Conservation (phyloP, 2,888 invertebrate species). For the Adineta ricciae region DNA sequence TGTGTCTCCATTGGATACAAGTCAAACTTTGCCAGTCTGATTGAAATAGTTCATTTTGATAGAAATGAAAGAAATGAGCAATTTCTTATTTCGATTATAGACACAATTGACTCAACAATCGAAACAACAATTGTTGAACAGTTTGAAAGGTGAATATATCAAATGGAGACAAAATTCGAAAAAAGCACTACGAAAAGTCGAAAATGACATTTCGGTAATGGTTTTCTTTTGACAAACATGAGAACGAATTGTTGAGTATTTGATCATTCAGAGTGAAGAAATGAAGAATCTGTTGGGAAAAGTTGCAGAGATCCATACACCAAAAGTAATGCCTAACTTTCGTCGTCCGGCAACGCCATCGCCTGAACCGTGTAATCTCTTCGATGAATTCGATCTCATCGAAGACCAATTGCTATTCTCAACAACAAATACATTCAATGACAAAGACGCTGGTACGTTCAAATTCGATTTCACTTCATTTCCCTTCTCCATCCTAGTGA, state of each 20-base stretch:
- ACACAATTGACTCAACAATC: neutral
- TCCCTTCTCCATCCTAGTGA: neutral
- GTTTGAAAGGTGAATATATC: neutral
- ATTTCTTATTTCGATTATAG: neutral
- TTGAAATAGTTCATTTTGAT: neutral
- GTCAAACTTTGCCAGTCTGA: neutral
- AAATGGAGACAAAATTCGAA: conserved; percentile 21
- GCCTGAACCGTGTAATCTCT: neutral
- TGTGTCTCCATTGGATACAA: neutral
- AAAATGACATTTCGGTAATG: neutral
- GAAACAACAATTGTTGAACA: neutral
- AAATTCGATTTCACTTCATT: neutral
- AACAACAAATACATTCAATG: conserved; percentile 7
- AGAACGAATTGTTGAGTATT: neutral
- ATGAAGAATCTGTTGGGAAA: neutral
- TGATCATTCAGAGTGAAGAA: neutral
- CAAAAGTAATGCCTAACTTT: neutral
- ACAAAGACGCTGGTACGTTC: neutral
- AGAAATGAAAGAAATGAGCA: too few species aligned
- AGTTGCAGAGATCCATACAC: neutral
- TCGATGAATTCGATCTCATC: conserved; percentile 13
- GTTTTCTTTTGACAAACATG: neutral
- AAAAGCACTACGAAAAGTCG: neutral
- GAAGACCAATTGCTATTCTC: neutral
- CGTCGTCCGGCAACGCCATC: neutral